Evolutionary conservation across 1,140 invertebrate species (phyloP).

Genomic region (Tetramorium parvispinum): DNA sequence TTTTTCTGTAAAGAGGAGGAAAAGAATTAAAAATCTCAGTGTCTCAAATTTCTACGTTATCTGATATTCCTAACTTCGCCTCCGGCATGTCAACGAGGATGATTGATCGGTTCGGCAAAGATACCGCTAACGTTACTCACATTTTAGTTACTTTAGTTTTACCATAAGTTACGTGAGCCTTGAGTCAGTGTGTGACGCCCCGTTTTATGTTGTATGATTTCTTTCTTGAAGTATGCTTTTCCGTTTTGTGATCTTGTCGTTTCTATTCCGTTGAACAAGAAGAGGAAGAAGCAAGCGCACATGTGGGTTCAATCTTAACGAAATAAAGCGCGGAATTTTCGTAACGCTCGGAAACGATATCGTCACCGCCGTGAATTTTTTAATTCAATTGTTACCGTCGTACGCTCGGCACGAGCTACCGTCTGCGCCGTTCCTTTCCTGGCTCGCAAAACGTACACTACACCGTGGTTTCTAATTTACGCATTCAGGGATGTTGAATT

Average conservation of each 20-base stretch:
- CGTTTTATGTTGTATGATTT: constrained; percentile 78
- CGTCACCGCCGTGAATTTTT: constrained; percentile 30
- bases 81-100: constrained; percentile 1
- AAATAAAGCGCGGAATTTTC: constrained; percentile 71
- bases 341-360: not conserved
- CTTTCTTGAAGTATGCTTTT: constrained; percentile 68
- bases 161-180: constrained; percentile 63
- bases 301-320: constrained; percentile 79
- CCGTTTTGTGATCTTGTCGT: constrained; percentile 57
- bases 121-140: constrained; percentile 55
- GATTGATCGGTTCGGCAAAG: constrained; percentile 47
- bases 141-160: constrained; percentile 76
- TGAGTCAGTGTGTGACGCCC: constrained; percentile 69
- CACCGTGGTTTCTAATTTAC: not conserved
- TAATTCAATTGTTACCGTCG: not conserved
- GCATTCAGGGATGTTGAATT: not conserved
- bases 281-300: constrained; percentile 18
- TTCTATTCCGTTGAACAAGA: constrained; percentile 61
- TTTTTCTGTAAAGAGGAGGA: not conserved
- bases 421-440: constrained; percentile 11
- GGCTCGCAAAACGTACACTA: not conserved
- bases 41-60: constrained; percentile 36
- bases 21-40: constrained; percentile 1
- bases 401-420: not conserved
- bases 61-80: constrained; percentile 15